These are phyloP conservation scores for Pollenia angustigena DNA, from an alignment of 2,888 invertebrate species.

Conservation along the genomic window DNA sequence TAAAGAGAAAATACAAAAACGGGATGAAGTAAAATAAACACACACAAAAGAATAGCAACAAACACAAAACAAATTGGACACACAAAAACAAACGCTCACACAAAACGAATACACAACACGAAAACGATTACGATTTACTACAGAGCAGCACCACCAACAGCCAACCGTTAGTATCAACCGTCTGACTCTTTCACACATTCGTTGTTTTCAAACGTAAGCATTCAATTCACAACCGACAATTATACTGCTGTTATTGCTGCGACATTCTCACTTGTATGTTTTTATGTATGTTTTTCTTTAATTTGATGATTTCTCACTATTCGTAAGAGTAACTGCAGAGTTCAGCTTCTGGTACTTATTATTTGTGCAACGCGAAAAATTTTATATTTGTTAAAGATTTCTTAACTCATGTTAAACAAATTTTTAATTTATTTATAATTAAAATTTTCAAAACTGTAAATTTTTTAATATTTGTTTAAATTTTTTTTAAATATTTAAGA, in stretches of 20 bases:
- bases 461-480: conserved; percentile 28
- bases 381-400: neutral
- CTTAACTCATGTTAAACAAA: neutral
- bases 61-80: conserved; percentile 45
- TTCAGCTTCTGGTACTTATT: conserved; percentile 65
- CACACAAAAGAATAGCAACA: conserved; percentile 38
- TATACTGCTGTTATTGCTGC: conserved; percentile 57
- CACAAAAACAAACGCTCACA: conserved; percentile 57
- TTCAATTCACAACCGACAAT: conserved; percentile 49
- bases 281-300: conserved; percentile 22
- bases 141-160: conserved; percentile 9
- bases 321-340: conserved; percentile 46
- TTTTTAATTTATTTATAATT: conserved; percentile 27
- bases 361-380: conserved; percentile 78
- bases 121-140: conserved; percentile 48
- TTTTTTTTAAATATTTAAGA: conserved; percentile 50
- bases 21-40: conserved; percentile 48
- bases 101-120: conserved; percentile 57
- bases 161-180: conserved; percentile 19
- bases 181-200: conserved; percentile 69
- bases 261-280: conserved; percentile 66
- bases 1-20: conserved; percentile 33
- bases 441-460: conserved; percentile 10
- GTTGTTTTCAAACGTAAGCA: conserved; percentile 54
- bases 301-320: conserved; percentile 53